Conservation (phyloP, 1,140 invertebrate species). For the Drosophila lacertosa region DNA sequence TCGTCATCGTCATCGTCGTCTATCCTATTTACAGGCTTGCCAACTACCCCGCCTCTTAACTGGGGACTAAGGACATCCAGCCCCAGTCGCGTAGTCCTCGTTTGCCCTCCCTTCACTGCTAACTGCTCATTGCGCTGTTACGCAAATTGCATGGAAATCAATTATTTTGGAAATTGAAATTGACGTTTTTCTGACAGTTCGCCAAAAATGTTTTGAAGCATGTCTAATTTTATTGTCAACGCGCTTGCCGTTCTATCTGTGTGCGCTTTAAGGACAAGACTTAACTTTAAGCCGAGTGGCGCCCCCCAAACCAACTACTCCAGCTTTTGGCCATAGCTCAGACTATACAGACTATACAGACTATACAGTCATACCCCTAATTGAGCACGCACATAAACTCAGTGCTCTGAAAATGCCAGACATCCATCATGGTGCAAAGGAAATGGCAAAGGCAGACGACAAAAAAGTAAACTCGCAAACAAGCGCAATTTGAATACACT, state of each 20-base stretch:
- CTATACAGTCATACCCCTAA: conserved; percentile 46
- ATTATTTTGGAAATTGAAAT: conserved; percentile 79
- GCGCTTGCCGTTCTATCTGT: conserved; percentile 12
- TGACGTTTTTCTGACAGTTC: conserved; percentile 77
- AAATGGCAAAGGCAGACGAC: conserved; percentile 12
- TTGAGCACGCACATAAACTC: conserved; percentile 70
- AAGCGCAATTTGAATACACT: conserved; percentile 21
- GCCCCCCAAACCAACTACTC: neutral
- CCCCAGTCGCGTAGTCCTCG: neutral
- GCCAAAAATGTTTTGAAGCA: conserved; percentile 78
- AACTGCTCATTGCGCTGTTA: conserved; percentile 73
- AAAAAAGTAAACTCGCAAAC: neutral
- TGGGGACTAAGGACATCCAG: neutral
- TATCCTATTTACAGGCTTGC: conserved; percentile 28
- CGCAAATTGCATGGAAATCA: conserved; percentile 77
- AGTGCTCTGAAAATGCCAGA: conserved; percentile 41
- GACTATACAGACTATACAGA: conserved; percentile 7
- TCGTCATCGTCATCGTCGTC: conserved; percentile 3
- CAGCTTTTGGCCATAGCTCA: conserved; percentile 20
- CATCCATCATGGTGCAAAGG: conserved; percentile 45
- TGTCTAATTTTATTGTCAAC: conserved; percentile 80
- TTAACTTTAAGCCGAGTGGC: conserved; percentile 32
- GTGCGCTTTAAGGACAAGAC: conserved; percentile 17
- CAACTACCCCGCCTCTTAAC: neutral
- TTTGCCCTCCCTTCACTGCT: conserved; percentile 13